Base-by-base conservation (phyloP, 2,797 vertebrate species). In the Chiroxiphia lanceolata region DNA sequence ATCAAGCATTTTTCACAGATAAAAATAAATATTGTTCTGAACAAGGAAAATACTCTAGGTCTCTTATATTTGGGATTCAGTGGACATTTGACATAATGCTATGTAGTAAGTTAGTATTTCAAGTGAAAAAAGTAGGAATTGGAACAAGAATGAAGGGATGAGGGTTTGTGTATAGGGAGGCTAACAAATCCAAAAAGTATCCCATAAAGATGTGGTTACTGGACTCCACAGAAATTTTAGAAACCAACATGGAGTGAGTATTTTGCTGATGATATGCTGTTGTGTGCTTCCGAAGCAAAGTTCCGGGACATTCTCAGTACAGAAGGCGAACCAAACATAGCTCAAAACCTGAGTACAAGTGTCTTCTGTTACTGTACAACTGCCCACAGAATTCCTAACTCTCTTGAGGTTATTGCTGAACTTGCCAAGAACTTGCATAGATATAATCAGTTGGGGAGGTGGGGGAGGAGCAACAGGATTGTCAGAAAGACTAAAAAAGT, bases 391-490 rank as follows among this genome's bases (percentile, higher is more conserved):
- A 75, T 64, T 86, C 26, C 20, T 75, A 70, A 83, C 5, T 38
- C 11, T 51, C 6, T 45, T 67, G 70, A 77, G 27, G 18, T 26
- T 42, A 33, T 21, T 74, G 26, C 12, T 70, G 31, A 57, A 36
- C 3, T 14, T 38, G 19, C 8, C 44, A 81, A 85, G 15, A 83
- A 34, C 57, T 56, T 47, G 17, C 12, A 36, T 38, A 44, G 19
- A n/a, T 50, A 31, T 86, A 19, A 25, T 34, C 26, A 26, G 5
- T 1, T 54, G 5, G 4, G 1, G 9, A 2, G 3, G 3, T 5
- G 5, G 3, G 9, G 14, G 1, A 22, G 3, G 8, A 36, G 18
- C 15, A 4, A 22, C 3, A 6, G 10, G 4, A 48, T 10, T 64
- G 11, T 23, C 8, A 59, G 40, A 68, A 78, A 74, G 15, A n/a